Percentiles rank a stretch among this genome's conserved stretches.
phyloP scores from a whole-genome alignment of 1,140 invertebrate species.

The Drosophila willistoni region DNA sequence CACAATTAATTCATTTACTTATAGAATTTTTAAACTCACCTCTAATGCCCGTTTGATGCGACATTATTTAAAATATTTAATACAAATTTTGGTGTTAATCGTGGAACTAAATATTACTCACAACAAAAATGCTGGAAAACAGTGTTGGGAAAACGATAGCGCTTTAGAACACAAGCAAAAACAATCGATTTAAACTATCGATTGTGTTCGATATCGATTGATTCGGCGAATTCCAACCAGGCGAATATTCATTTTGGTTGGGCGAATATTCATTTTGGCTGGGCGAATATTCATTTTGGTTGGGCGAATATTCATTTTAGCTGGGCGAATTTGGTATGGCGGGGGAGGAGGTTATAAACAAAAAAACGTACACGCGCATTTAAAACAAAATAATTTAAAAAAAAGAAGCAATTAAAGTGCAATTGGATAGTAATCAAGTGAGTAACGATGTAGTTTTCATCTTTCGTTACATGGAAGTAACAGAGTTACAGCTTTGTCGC shows the following conservation, averaged over 20 bases:
- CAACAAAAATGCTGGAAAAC: too few relatives aligned
- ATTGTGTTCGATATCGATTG: too few relatives aligned
- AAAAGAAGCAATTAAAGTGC: conserved; percentile 45
- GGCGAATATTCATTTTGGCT: too few relatives aligned
- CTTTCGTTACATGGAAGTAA: not conserved
- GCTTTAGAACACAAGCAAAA: too few relatives aligned
- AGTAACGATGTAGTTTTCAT: conserved; percentile 39
- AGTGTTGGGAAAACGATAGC: too few relatives aligned
- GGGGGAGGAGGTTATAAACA: too few relatives aligned
- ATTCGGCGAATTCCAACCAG: too few relatives aligned
- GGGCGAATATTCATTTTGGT: too few relatives aligned
- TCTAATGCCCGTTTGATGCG: conserved; percentile 91
- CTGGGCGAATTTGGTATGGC: too few relatives aligned
- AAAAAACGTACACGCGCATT: not conserved
- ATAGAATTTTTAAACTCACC: conserved; percentile 23
- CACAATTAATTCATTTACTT: not conserved
- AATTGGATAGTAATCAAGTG: conserved; percentile 67
- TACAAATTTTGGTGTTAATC: conserved; percentile 33
- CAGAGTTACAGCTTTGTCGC: conserved; percentile 2
- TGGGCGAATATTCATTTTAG: too few relatives aligned
- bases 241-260: too few relatives aligned
- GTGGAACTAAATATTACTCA: conserved; percentile 18
- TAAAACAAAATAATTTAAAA: not conserved
- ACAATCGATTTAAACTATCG: too few relatives aligned
- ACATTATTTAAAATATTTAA: conserved; percentile 84